These are phyloP conservation scores for Crypturellus undulatus DNA, from an alignment of 2,113 vertebrate species.

Conservation along the genomic window DNA sequence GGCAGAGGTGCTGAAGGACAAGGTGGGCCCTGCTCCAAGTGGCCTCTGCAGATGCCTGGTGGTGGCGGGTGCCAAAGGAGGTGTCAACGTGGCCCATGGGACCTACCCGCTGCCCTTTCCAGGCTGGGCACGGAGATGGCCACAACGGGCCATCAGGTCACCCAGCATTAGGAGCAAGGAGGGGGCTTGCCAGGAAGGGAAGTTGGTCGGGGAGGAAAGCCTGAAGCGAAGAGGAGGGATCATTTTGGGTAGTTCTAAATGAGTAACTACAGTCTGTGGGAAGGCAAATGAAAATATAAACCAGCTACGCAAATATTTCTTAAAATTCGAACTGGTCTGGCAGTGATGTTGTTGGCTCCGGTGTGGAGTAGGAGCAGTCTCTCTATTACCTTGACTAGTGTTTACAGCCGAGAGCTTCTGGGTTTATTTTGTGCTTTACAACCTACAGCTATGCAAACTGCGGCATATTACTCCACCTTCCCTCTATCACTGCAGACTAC, in stretches of 20 bases:
- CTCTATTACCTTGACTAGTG: background rate
- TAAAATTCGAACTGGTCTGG: background rate
- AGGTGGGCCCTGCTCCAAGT: background rate
- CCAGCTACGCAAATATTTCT: background rate
- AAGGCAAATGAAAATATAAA: slow-evolving; percentile 22
- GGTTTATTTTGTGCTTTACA: background rate
- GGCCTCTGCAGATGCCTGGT: background rate
- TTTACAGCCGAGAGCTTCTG: background rate
- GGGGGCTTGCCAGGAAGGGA: background rate
- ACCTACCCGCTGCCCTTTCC: too few species aligned
- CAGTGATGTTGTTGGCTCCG: background rate
- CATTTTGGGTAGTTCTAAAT: background rate
- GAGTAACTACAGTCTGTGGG: background rate
- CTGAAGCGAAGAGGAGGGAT: background rate
- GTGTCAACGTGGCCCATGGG: fast-evolving
- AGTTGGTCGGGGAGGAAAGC: background rate
- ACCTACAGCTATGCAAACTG: background rate
- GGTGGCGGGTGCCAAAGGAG: fast-evolving
- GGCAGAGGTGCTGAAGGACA: background rate
- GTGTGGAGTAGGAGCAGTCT: background rate
- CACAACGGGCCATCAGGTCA: background rate
- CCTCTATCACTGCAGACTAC: background rate
- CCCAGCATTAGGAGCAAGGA: slow-evolving; percentile 3
- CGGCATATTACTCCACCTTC: background rate
- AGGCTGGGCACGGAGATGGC: background rate